A percentile compares a stretch with the other conserved stretches of the same genome.
Conservation (phyloP, 2,113 vertebrate genomes). For the Bos javanicus region DNA sequence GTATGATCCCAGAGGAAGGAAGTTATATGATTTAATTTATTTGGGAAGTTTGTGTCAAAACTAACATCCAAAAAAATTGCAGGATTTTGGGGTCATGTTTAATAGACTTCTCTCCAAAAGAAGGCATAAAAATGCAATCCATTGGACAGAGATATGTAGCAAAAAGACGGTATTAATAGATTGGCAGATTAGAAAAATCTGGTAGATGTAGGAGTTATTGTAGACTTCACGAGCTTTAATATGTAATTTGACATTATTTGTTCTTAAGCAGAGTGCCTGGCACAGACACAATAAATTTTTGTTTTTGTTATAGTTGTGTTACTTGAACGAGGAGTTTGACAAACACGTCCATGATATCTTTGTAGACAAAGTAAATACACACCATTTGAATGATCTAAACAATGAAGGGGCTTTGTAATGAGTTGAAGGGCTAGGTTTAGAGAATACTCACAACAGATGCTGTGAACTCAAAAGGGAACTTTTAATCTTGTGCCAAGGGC, state of each 20-base stretch:
- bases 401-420: background rate
- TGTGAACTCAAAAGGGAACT: background rate
- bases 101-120: background rate
- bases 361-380: background rate
- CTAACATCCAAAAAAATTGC: background rate
- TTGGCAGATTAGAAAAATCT: background rate
- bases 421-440: background rate
- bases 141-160: background rate
- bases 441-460: background rate
- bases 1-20: background rate
- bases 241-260: background rate
- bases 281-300: too few relatives aligned
- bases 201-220: background rate
- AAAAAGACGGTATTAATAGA: background rate
- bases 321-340: background rate
- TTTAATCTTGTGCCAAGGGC: background rate
- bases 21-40: background rate
- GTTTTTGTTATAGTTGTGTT: background rate
- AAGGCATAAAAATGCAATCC: background rate
- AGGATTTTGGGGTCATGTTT: background rate
- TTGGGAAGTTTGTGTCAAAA: background rate
- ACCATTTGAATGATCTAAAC: background rate
- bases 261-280: background rate
- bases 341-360: background rate
- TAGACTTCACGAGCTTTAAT: background rate